Base-by-base conservation (phyloP, 2,113 vertebrate genomes). In the Muscicapa adusta region DNA sequence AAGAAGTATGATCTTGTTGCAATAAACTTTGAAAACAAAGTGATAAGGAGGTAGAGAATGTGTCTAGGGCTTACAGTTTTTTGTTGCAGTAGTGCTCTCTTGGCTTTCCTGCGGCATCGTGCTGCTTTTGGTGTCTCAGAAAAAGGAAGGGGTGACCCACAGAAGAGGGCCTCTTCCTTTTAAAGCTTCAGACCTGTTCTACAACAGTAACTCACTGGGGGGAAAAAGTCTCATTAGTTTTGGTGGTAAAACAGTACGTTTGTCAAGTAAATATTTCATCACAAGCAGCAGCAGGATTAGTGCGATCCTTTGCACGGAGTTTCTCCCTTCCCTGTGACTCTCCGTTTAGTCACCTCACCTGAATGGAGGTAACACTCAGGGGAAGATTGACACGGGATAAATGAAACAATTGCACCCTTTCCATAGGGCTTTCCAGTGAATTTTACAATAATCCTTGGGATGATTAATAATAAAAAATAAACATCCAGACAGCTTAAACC, bases 391-490 rank as follows among this genome's bases (percentile, higher is more conserved):
- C 89, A 85, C 19, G 14, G 97, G 94, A 95, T 96, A 96, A 97
- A 77, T 95, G 53, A 92, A 97, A 96, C 88, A 97, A 94, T 97
- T 75, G 58, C 79, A 70, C 38, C 67, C 77, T 93, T 97, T 97
- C 93, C 79, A 45, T 97, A 92, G 96, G 94, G 89, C 80, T 92
- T 97, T 95, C 86, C 75, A 92, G 86, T 93, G 88, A 97, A 96
- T 96, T 96, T 68, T 91, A 81, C 93, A 93, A 43, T 97, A 97
- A 97, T 97, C 91, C 89, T 54, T 29, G 86, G 73, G 57, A 96
- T 94, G 91, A 93, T 94, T 97, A 88, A 95, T 96, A 95, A 89
- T 97, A 96, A 96, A 95, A 96, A 92, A 85, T 96, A 97, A 98
- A 97, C 85, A 97, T 93, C 84, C 86, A 95, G 86, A 71, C 96